Base-by-base conservation (phyloP, 64 coral and sea anemone genomes). In the Anthopleura sola region DNA sequence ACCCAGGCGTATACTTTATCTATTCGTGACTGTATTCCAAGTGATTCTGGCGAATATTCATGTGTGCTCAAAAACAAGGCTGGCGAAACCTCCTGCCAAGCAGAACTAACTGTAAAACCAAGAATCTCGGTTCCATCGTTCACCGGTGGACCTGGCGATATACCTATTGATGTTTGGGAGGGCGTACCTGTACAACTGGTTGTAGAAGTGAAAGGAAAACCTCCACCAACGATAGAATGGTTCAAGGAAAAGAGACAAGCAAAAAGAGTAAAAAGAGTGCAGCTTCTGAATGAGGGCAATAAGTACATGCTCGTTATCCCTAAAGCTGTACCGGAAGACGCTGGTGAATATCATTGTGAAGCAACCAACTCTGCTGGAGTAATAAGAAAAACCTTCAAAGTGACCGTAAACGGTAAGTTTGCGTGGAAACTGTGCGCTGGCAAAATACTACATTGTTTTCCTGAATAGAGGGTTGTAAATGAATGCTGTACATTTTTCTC, bases 181-280 rank as follows among this genome's bases (percentile, higher is more conserved):
- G 94, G 94, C 33, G 94, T 89, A 2, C 90, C 94, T 10, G 44
- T 96, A 33, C 85, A 92, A 55, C 82, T 96, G 84, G 54, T 92
- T n/a, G 87, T 92, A n/a, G 85, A 96, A 55, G 86, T 83, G 24
- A 82, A 86, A 39, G 94, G 94, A 54, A 86, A 92, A 47, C 94
- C 94, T 6, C 69, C 80, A 28, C 94, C 94, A 5, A 88, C 91
- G 50, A 86, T 96, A 1, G 94, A 86, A 21, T 96, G 94, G 94
- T 96, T 96, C 37, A 96, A 92, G 19, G 91, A 96, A 49, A 92
- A 87, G 32, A 83, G 94, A n/a, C 94, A 85, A 24, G 94, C 91
- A 17, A 89, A 86, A 75, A 79, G 90, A 21, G 82, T 92, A 24
- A 96, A 92, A 33, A 92, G 86, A 28, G 88, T 96, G 13, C 78